Conservation (phyloP, 2,797 vertebrate genomes). For the Triplophysa bombifrons region DNA sequence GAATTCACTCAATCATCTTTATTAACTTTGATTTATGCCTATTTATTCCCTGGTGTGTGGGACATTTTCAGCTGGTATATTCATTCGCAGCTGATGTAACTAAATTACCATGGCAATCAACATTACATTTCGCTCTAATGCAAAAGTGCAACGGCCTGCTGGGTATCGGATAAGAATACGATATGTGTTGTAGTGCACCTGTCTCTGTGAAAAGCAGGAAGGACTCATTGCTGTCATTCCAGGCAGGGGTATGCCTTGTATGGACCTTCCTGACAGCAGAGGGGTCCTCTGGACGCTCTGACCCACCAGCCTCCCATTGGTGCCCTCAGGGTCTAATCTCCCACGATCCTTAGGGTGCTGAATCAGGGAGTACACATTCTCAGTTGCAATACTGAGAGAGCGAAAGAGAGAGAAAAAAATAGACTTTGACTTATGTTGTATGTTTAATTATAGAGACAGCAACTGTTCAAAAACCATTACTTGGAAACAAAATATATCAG, state of each 20-base stretch:
- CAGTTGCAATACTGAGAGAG: slow-evolving; percentile 64
- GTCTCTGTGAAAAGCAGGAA: slow-evolving; percentile 73
- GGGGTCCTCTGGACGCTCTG: slow-evolving; percentile 57
- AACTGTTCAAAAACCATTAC: not conserved
- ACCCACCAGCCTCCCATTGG: slow-evolving; percentile 66
- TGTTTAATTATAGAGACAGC: not conserved
- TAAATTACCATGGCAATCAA: not conserved
- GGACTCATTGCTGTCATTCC: slow-evolving; percentile 66
- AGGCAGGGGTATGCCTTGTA: slow-evolving; percentile 60
- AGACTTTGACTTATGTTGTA: slow-evolving; percentile 11
- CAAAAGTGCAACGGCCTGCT: not conserved
- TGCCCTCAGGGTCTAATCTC: slow-evolving; percentile 71
- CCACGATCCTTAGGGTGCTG: slow-evolving; percentile 70
- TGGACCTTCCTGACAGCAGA: slow-evolving; percentile 60
- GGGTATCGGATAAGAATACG: not conserved
- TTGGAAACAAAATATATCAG: no score
- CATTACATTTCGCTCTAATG: not conserved
- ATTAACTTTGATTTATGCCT: not conserved
- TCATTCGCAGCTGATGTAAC: not conserved
- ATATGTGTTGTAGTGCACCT: slow-evolving; percentile 62
- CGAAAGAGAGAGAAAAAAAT: slow-evolving; percentile 14
- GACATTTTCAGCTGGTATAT: no score
- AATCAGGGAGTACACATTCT: slow-evolving; percentile 79
- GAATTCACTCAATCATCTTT: not conserved
- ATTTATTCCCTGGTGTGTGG: not conserved